Evolutionary conservation across 53 echinoderm and acorn worm species (phyloP), one percentile per base, ranked within the genome.

Genomic region (Glandiceps talaboti): DNA sequence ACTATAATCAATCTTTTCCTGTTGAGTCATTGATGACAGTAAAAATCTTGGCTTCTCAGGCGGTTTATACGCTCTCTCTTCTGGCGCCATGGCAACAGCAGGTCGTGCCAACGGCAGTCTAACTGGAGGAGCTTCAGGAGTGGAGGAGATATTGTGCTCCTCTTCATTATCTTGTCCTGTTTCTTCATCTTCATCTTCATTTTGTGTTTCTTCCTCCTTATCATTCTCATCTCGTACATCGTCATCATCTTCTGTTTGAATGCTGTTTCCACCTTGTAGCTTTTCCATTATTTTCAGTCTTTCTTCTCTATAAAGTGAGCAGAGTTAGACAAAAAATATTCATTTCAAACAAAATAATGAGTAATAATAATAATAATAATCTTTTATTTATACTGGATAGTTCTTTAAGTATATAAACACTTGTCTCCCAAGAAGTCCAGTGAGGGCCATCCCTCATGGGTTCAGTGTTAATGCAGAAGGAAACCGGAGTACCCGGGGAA

Each of bases 1-100:
- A 31, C 91, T 86, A 33, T 99, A 99, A 84, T 93, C 91, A 32
- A 99, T 89, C 87, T 91, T 99, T 85, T 99, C 99, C 28, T 94
- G 86, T 29, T 91, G 86, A 6, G 85, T 88, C 86, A 99, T 87
- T 25, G 91, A 94, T 0, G 94, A 94, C 79, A 99, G 77, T 33
- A 99, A 80, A 79, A 99, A 94, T 76, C 83, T 91, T 1, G 82
- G 89, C 25, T 80, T 30, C 10, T 45, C 29, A 1, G 32, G 75
- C 27, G 27, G 72, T 45, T 74, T 77, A 64, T 82, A n/a, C 32
- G 1, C 80, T 73, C 73, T 76, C 33, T 26, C 30, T 30, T 27
- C 74, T n/a, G 87, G 87, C 28, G 87, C 88, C 14, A 93, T 94
- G 6, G 94, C 97, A 0, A 97, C 97, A 25, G 93, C 91, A 27